Evolutionary conservation across 2,888 invertebrate species (phyloP).

Genomic region (Pachydiplax longipennis): DNA sequence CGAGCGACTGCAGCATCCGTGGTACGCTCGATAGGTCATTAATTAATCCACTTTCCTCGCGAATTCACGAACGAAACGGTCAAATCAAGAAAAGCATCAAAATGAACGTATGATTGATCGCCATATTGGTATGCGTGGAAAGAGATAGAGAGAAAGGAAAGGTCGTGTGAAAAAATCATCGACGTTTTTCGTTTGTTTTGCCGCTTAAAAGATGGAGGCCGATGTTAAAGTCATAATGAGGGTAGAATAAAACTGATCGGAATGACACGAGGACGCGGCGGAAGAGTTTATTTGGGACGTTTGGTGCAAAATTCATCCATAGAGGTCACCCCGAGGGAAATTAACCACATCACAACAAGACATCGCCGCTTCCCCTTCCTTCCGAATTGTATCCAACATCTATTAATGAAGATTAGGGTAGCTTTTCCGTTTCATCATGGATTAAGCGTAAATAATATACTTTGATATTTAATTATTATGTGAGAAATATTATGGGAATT

Average conservation of each 20-base stretch:
- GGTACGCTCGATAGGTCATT: neutral
- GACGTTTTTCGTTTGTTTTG: too few species aligned
- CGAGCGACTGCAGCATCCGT: neutral
- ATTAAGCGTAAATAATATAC: too few species aligned
- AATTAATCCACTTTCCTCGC: neutral
- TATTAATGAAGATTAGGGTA: neutral
- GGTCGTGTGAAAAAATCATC: too few species aligned
- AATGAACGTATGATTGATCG: neutral
- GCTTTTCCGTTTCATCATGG: too few species aligned
- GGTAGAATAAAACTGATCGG: slow-evolving; percentile 27
- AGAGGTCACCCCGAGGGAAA: slow-evolving; percentile 25
- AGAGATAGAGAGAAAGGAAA: neutral
- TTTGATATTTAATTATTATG: too few species aligned
- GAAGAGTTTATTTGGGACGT: neutral
- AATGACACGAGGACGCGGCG: neutral
- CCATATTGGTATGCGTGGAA: neutral
- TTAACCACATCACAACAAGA: slow-evolving; percentile 20
- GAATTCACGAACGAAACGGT: neutral
- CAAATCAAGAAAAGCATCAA: neutral
- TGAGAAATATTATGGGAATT: too few species aligned
- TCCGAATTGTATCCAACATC: neutral
- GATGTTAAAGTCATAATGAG: neutral
- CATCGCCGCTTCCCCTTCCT: neutral
- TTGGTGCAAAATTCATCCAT: slow-evolving; percentile 19
- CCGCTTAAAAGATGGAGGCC: neutral